These are phyloP conservation scores for Buathra laborator DNA, from an alignment of 2,888 invertebrate species.

Conservation along the genomic window DNA sequence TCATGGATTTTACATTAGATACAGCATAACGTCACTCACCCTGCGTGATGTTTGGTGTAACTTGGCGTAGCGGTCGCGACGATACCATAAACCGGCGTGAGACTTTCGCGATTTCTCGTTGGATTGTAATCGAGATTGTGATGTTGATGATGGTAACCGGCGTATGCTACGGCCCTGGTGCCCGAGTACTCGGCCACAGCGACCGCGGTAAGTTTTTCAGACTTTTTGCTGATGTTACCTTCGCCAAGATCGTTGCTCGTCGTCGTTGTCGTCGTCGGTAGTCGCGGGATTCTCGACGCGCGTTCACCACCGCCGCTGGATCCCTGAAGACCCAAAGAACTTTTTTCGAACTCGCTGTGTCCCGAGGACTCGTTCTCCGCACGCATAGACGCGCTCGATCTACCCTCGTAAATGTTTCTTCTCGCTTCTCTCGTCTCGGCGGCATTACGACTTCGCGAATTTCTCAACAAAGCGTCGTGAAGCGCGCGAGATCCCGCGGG, in stretches of 20 bases:
- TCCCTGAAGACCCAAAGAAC: conserved; percentile 19
- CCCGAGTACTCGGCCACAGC: conserved; percentile 74
- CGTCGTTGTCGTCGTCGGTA: conserved; percentile 47
- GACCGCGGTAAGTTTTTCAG: conserved; percentile 75
- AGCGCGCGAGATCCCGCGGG: conserved; percentile 10
- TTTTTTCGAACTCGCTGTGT: conserved; percentile 23
- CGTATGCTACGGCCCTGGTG: conserved; percentile 76
- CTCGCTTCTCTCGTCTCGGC: not conserved
- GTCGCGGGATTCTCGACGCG: conserved; percentile 48
- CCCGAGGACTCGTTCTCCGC: conserved; percentile 24
- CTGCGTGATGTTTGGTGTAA: conserved; percentile 80
- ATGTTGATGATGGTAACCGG: conserved; percentile 75
- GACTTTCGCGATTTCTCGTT: conserved; percentile 46
- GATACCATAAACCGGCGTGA: conserved; percentile 48
- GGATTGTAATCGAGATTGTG: conserved; percentile 58
- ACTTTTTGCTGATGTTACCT: conserved; percentile 37
- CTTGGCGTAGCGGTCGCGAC: conserved; percentile 67
- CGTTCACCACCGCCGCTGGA: conserved; percentile 2
- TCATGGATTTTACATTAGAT: no score
- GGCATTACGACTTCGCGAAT: conserved; percentile 41
- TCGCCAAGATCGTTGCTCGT: conserved; percentile 46
- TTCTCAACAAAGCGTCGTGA: conserved; percentile 45
- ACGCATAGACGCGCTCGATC: not conserved
- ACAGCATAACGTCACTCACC: conserved; percentile 74
- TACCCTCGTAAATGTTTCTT: conserved; percentile 40